Percentiles rank a stretch among this genome's conserved stretches.
Conservation (phyloP, 2,113 vertebrate species). For the Rana temporaria region DNA sequence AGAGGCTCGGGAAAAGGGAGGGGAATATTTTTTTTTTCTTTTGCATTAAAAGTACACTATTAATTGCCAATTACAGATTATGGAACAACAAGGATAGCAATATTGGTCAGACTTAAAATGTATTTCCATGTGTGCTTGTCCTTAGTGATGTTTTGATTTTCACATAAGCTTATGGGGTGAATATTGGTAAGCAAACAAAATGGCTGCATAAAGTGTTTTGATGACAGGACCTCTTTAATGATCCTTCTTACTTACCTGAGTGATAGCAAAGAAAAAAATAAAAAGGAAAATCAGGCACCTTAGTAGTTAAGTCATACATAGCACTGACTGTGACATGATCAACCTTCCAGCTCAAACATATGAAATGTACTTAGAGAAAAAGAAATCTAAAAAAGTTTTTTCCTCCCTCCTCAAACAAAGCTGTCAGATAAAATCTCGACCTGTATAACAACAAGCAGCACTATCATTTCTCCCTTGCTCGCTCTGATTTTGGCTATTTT, state of each 20-base stretch:
- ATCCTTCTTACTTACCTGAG: constrained; percentile 81
- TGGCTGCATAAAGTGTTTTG: neutral
- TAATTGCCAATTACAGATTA: too few relatives aligned
- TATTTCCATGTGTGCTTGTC: too few relatives aligned
- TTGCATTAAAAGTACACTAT: too few relatives aligned
- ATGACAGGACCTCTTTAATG: constrained; percentile 52
- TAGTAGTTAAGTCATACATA: constrained; percentile 74
- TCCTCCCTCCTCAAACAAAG: constrained; percentile 61
- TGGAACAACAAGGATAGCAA: too few relatives aligned
- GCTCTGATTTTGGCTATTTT: constrained; percentile 49
- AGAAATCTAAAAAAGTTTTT: constrained; percentile 68
- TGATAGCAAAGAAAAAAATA: constrained; percentile 74
- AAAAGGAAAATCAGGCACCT: constrained; percentile 79
- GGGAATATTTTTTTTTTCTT: too few relatives aligned
- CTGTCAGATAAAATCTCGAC: constrained; percentile 26
- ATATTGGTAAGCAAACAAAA: neutral
- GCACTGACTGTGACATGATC: constrained; percentile 77
- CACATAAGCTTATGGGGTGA: neutral
- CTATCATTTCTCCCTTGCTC: constrained; percentile 12
- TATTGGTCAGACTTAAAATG: too few relatives aligned
- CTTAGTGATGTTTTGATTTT: neutral
- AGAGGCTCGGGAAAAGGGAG: too few relatives aligned
- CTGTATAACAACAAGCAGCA: constrained; percentile 46
- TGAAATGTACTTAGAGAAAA: constrained; percentile 71
- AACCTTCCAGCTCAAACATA: constrained; percentile 73